These are phyloP conservation scores for Seriola aureovittata DNA, from an alignment of 2,113 vertebrate species.

Conservation along the genomic window DNA sequence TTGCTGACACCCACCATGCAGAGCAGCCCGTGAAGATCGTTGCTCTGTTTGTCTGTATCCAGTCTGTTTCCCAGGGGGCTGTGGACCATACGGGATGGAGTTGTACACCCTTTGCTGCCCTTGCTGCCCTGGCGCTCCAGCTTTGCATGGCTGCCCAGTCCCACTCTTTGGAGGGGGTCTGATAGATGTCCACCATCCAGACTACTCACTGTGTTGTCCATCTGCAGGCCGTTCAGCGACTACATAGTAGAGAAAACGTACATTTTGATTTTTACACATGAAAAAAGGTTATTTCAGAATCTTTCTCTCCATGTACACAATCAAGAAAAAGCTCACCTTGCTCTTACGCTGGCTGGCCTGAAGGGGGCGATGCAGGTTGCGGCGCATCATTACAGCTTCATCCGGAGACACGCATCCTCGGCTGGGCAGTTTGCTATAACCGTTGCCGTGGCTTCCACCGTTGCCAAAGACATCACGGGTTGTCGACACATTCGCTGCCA, in stretches of 20 bases:
- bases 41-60: slow-evolving; percentile 86
- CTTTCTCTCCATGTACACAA: background rate
- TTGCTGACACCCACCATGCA: slow-evolving; percentile 64
- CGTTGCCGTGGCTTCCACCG: slow-evolving; percentile 75
- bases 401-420: slow-evolving; percentile 87
- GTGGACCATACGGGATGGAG: slow-evolving; percentile 84
- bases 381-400: slow-evolving; percentile 70
- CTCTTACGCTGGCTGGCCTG: slow-evolving; percentile 90
- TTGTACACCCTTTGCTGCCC: slow-evolving; percentile 82
- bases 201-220: slow-evolving; percentile 88
- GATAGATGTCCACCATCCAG: slow-evolving; percentile 52
- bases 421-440: slow-evolving; percentile 84
- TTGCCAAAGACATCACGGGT: slow-evolving; percentile 61
- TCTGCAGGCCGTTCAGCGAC: slow-evolving; percentile 94
- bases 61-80: slow-evolving; percentile 81
- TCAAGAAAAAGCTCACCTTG: slow-evolving; percentile 79
- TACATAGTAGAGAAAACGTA: slow-evolving; percentile 4
- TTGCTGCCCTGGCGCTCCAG: slow-evolving; percentile 89
- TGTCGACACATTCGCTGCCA: slow-evolving; percentile 68
- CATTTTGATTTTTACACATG: background rate
- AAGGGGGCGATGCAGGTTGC: slow-evolving; percentile 77
- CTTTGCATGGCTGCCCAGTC: slow-evolving; percentile 88
- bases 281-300: background rate
- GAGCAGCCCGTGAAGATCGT: slow-evolving; percentile 83
- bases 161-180: slow-evolving; percentile 81